These are phyloP conservation scores for Poecilobothrus nobilitatus DNA, from an alignment of 2,888 invertebrate species.

Conservation along the genomic window DNA sequence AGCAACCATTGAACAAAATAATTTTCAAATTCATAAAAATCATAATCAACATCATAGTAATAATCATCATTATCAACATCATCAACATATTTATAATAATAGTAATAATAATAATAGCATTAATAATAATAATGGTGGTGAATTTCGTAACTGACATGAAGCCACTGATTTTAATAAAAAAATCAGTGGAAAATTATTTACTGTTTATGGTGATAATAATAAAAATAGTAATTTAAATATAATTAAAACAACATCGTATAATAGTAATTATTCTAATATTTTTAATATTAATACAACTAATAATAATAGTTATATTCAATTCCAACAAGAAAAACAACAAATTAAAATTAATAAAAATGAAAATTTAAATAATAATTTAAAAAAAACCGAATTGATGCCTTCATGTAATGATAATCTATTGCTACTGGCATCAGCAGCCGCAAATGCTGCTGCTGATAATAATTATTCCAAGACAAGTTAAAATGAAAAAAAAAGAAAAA, in stretches of 20 bases:
- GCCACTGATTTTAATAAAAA: constrained; percentile 1
- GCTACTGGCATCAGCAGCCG: constrained; percentile 1
- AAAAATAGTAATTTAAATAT: not conserved
- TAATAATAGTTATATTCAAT: not conserved
- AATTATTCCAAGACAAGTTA: not conserved
- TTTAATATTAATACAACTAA: not conserved
- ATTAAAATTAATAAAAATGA: not conserved
- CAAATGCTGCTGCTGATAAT: constrained; percentile 4
- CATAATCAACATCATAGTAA: not conserved
- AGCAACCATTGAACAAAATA: not conserved
- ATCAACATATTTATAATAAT: not conserved
- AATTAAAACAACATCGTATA: not conserved
- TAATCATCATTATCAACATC: not conserved
- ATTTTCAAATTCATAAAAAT: not conserved
- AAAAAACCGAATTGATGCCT: not conserved
- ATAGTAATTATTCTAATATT: not conserved
- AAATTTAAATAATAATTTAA: not conserved
- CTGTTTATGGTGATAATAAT: not conserved
- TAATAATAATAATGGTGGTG: not conserved
- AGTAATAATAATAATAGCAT: not conserved
- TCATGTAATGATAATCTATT: constrained; percentile 4
- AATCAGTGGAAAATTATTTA: not conserved
- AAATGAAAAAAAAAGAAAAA: not conserved
- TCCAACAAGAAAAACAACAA: not conserved
- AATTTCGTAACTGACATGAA: not conserved